A percentile compares a stretch with the other conserved stretches of the same genome.
These are phyloP conservation scores for Chromobotia macracanthus DNA, from an alignment of 2,797 vertebrate genomes.

Conservation along the genomic window DNA sequence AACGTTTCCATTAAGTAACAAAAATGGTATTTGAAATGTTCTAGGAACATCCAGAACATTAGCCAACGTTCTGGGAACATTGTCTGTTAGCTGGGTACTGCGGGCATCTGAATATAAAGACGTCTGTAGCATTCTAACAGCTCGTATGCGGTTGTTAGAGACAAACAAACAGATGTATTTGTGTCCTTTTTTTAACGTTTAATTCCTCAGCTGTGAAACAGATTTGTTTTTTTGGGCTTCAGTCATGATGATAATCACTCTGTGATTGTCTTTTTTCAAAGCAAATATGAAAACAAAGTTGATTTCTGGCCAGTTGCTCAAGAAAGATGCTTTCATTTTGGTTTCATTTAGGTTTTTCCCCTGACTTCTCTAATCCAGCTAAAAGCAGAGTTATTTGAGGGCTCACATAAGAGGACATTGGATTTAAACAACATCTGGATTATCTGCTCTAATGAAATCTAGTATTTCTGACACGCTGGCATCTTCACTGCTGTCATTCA, in stretches of 20 bases:
- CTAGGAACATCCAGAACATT: too few relatives aligned
- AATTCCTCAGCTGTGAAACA: neutral
- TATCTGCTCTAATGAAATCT: conserved; percentile 16
- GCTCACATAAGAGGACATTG: conserved; percentile 18
- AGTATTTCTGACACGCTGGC: conserved; percentile 14
- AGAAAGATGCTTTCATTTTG: neutral
- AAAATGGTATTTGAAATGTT: too few relatives aligned
- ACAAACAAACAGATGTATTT: too few relatives aligned
- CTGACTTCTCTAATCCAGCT: conserved; percentile 2
- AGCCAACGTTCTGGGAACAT: too few relatives aligned
- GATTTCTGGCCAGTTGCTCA: too few relatives aligned
- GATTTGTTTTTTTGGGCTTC: neutral
- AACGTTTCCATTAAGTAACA: too few relatives aligned
- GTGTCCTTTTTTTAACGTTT: neutral
- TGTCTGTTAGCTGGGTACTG: too few relatives aligned
- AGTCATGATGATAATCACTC: neutral
- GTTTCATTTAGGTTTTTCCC: neutral
- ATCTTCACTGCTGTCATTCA: neutral
- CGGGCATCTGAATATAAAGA: too few relatives aligned
- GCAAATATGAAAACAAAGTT: too few relatives aligned
- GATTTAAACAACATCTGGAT: conserved; percentile 33
- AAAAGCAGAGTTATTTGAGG: conserved; percentile 12
- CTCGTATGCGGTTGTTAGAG: too few relatives aligned
- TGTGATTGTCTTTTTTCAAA: neutral
- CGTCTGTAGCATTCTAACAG: too few relatives aligned